Evolutionary conservation across 2,797 vertebrate species (phyloP).

Genomic region (Rhodeus uyekii): DNA sequence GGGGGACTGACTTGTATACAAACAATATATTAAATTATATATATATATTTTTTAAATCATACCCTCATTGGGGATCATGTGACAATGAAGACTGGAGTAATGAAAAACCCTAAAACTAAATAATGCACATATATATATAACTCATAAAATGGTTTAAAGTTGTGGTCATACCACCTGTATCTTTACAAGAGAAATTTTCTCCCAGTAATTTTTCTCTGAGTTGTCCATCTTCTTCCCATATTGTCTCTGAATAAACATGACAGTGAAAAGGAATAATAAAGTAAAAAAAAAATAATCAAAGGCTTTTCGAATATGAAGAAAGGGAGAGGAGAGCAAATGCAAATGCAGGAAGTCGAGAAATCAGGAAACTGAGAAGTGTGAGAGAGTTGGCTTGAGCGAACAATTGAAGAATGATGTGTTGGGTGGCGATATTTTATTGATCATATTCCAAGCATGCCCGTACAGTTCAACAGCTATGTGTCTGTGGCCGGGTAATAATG

Average conservation of each 20-base stretch:
- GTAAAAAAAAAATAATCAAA: not conserved
- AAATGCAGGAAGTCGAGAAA: not conserved
- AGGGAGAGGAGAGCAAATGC: not conserved
- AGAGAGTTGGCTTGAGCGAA: conserved; percentile 43
- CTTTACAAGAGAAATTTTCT: not conserved
- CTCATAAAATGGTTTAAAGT: not conserved
- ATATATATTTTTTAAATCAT: no score
- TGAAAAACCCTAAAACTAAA: no score
- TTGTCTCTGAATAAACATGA: conserved; percentile 1
- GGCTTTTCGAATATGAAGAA: not conserved
- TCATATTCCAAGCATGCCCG: conserved; percentile 66
- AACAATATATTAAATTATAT: no score
- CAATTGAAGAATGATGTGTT: conserved; percentile 66
- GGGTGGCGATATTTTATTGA: conserved; percentile 63
- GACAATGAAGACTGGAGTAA: no score
- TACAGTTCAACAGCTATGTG: conserved; percentile 52
- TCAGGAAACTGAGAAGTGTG: not conserved
- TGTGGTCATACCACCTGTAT: not conserved
- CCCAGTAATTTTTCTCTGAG: not conserved
- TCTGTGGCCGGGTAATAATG: conserved; percentile 60
- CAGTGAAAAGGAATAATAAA: not conserved
- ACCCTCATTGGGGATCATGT: no score
- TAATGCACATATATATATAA: not conserved
- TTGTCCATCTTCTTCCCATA: not conserved
- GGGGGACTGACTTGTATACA: no score